These are phyloP conservation scores for Sciaenops ocellatus DNA, from an alignment of 2,797 vertebrate species.

Conservation along the genomic window DNA sequence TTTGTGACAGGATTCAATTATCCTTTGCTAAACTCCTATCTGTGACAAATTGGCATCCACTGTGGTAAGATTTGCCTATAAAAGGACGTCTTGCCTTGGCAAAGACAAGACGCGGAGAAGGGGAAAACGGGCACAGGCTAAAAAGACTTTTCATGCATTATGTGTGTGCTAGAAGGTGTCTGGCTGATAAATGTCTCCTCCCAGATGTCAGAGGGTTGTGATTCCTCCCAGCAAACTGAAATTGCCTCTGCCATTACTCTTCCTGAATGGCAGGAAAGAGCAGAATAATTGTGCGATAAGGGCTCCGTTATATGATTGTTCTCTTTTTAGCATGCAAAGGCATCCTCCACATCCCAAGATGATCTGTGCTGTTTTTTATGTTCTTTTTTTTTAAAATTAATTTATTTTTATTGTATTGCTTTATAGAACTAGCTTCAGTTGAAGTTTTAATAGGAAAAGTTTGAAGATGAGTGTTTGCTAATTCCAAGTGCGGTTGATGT, in stretches of 20 bases:
- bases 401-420: background rate
- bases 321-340: constrained; percentile 22
- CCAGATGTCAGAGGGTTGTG: constrained; percentile 43
- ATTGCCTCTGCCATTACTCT: constrained; percentile 55
- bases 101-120: background rate
- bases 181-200: constrained; percentile 56
- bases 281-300: constrained; percentile 60
- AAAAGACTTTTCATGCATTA: constrained; percentile 25
- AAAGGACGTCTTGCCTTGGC: background rate
- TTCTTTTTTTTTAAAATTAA: background rate
- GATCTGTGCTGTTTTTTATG: constrained; percentile 1
- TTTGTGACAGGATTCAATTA: background rate
- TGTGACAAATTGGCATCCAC: constrained; percentile 1
- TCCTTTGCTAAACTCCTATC: background rate
- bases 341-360: constrained; percentile 13
- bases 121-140: background rate
- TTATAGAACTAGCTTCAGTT: background rate
- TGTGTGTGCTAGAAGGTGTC: constrained; percentile 19
- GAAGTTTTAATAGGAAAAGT: constrained; percentile 24
- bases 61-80: background rate
- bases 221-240: constrained; percentile 58
- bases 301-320: constrained; percentile 50
- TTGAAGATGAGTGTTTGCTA: background rate
- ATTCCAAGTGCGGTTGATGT: background rate
- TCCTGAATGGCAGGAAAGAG: constrained; percentile 39